Base-by-base conservation (phyloP, 2,888 invertebrate species). In the Bedellia somnulentella region DNA sequence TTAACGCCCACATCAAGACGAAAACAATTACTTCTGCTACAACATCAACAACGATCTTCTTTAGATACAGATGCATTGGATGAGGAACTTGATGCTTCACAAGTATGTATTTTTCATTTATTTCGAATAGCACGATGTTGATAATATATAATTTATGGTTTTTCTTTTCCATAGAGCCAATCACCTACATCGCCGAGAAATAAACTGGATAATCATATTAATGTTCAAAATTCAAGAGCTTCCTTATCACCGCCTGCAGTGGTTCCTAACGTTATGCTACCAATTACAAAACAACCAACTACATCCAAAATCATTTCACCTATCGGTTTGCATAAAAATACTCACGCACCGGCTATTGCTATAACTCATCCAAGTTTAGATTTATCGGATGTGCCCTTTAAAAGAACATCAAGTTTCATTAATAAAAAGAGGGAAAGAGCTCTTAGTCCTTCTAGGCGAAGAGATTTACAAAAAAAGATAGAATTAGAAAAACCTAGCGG, bases 1-100 rank as follows among this genome's bases (percentile, higher is more conserved):
- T 53, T 89, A 16, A 90, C 91, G 12, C 90, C 91, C 1, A 87
- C 89, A 5, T 86, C 89, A 1, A 80, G 86, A 47, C 78, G 90
- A 43, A 86, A 89, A 62, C 87, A 89, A 48, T 71, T 87, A 18
- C 66, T 91, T 21, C 59, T 90, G 43, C 61, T 89, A 30, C 90
- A 90, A 52, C 91, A 91, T 55, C 90, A 90, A 51, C 91, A 91
- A 57, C 75, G 90, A 39, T 90, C 90, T 34, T 90, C 90, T 9
- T 83, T 91, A 62, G 91, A 91, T 49, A 90, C 89, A 1, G 91
- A 91, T 50, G 87, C 83, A 12, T 67, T 91, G 34, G 89, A 89
- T 40, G 84, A 85, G 47, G 86, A 86, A 57, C 80, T 82, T 45
- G 80, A 81, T 51, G 77, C 77, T 24, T 83, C 83, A 37, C 81